Percentiles rank a stretch among this genome's conserved stretches.
Conservation (phyloP, 2,797 vertebrate genomes). For the Microctenopoma lineatum region DNA sequence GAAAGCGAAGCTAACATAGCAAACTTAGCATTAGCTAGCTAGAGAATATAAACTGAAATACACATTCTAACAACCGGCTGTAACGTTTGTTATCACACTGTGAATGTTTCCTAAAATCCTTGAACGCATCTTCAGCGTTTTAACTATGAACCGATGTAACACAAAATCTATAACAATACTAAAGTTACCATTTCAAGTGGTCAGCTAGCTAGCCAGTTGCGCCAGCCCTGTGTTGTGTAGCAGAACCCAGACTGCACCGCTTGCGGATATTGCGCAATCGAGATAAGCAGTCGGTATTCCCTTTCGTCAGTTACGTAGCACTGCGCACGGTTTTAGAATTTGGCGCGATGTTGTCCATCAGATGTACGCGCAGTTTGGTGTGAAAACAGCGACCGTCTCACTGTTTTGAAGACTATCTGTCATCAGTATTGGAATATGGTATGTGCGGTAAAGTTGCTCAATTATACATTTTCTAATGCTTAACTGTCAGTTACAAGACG, state of each 20-base stretch:
- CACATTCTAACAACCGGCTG: not conserved
- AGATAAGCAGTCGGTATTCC: conserved; percentile 35
- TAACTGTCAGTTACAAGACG: conserved; percentile 10
- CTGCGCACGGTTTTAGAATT: conserved; percentile 63
- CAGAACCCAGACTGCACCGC: conserved; percentile 68
- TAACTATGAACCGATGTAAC: rapidly evolving
- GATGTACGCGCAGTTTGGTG: not conserved
- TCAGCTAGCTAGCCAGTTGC: conserved; percentile 76
- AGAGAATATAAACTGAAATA: conserved; percentile 46
- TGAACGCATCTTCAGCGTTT: rapidly evolving
- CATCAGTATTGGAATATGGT: conserved; percentile 35
- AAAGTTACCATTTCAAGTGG: conserved; percentile 77
- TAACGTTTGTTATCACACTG: not conserved
- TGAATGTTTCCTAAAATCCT: rapidly evolving
- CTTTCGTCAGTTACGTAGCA: conserved; percentile 24
- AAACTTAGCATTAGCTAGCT: conserved; percentile 52
- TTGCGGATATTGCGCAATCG: conserved; percentile 62
- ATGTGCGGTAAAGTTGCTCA: not conserved
- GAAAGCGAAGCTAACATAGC: conserved; percentile 54
- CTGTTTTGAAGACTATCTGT: not conserved
- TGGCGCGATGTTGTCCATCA: conserved; percentile 69
- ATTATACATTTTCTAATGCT: rapidly evolving
- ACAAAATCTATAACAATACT: conserved; percentile 1
- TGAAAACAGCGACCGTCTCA: not conserved
- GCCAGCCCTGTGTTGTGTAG: conserved; percentile 73